Conservation (phyloP, 2,113 vertebrate species). For the Pipa parva region DNA sequence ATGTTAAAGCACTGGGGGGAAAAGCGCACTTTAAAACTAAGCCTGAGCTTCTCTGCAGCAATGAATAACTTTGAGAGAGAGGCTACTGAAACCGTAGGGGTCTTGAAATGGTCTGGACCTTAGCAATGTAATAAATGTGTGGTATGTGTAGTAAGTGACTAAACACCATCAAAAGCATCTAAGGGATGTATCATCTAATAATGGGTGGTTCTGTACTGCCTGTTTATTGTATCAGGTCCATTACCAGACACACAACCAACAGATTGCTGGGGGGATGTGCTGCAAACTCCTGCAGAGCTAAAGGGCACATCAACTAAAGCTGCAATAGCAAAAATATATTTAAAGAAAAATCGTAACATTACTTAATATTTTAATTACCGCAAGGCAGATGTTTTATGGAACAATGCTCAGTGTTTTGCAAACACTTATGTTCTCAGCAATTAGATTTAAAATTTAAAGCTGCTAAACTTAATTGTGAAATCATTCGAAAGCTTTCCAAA, state of each 20-base stretch:
- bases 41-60: neutral
- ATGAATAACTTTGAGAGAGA: neutral
- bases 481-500: neutral
- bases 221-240: too few relatives aligned
- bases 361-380: conserved; percentile 30
- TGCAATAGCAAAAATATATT: conserved; percentile 8
- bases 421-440: conserved; percentile 33
- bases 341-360: conserved; percentile 32
- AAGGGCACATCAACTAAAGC: conserved; percentile 15
- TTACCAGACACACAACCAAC: neutral
- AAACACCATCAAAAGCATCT: too few relatives aligned
- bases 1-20: neutral
- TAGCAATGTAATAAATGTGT: too few relatives aligned
- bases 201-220: too few relatives aligned
- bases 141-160: too few relatives aligned
- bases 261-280: conserved; percentile 13
- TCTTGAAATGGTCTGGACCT: too few relatives aligned
- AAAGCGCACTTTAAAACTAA: neutral
- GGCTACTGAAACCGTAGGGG: too few relatives aligned
- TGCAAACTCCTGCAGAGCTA: conserved; percentile 16
- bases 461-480: conserved; percentile 29
- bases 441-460: conserved; percentile 41
- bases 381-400: conserved; percentile 40
- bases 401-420: conserved; percentile 10
- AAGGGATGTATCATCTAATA: too few relatives aligned